Evolutionary conservation across 1,140 invertebrate genomes (phyloP).

Genomic region (Sitodiplosis mosellana): DNA sequence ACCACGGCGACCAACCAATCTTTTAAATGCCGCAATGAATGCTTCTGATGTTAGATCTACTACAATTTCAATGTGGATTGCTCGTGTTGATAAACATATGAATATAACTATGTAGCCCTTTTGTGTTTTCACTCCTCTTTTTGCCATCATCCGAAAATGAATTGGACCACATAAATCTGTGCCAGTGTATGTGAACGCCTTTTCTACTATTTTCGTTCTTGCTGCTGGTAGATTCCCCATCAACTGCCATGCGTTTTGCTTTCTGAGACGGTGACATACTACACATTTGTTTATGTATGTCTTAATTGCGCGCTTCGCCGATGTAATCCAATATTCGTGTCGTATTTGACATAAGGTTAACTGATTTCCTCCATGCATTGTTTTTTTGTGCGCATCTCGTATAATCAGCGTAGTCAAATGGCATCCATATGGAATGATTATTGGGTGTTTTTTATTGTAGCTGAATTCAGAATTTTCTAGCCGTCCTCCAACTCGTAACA

Average conservation of each 20-base stretch:
- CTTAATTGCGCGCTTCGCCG: constrained; percentile 8
- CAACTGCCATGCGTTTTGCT: constrained; percentile 4
- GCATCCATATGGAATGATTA: constrained; percentile 14
- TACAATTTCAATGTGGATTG: constrained; percentile 14
- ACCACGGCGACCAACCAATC: constrained; percentile 10
- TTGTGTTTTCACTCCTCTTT: too few species aligned
- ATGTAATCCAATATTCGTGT: constrained; percentile 16
- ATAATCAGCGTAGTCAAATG: constrained; percentile 9
- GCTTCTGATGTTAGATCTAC: constrained; percentile 8
- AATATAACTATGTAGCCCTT: constrained; percentile 9
- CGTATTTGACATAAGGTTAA: constrained; percentile 12
- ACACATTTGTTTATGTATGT: constrained; percentile 12
- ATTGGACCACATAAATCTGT: constrained; percentile 16
- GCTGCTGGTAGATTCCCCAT: constrained; percentile 13
- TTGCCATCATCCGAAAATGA: too few species aligned
- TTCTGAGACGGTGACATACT: constrained; percentile 7
- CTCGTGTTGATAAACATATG: constrained; percentile 12
- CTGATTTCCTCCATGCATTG: constrained; percentile 15
- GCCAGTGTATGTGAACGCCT: constrained; percentile 13
- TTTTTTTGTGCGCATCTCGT: constrained; percentile 11
- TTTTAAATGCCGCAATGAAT: constrained; percentile 9
- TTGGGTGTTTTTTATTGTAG: constrained; percentile 22
- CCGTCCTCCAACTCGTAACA: constrained; percentile 25
- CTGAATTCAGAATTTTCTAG: constrained; percentile 13
- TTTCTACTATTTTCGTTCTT: constrained; percentile 8